Base-by-base conservation (phyloP, 2,797 vertebrate species). In the Trachurus trachurus region DNA sequence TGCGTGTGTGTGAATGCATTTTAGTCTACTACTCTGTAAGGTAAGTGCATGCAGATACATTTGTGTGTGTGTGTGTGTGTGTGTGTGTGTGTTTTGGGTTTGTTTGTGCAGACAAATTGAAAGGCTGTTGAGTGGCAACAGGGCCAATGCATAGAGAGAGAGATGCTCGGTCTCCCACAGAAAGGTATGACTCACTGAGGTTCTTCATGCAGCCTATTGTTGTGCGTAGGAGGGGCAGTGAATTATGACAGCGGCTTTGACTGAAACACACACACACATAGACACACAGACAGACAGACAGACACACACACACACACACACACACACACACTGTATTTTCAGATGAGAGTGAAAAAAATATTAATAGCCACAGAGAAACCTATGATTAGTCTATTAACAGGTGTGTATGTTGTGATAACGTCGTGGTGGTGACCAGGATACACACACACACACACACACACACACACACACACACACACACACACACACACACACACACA, bases 121-220 rank as follows among this genome's bases (percentile, higher is more conserved):
- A 0, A 54, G 53, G 57, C 42, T 16, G 57, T 82, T 71, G 49
- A 69, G 61, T 58, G 74, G 58, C 29, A 50, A 50, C 34, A 47
- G 65, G 39, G 42, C 16, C 1, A 15, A 50, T 47, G 37, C 31
- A 54, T 16, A 68, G 22, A 69, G 5, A 31, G 31, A 64, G 15
- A 61, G 53, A 22, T 22, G 57, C 42, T 67, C 15, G 0, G 40
- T 61, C 81, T 80, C 80, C 71, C 45, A 44, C 73, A 82, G 81
- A 83, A 58, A 80, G 50, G 80, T 80, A 88, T 90, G 90, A 91
- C 68, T 92, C 90, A 91, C 62, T 29, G 56, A 89, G 71, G 81
- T 75, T 71, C 31, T 82, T 82, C 80, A 84, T 83, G 82, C 75
- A 42, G 68, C 45, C 83, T 78, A 54, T 84, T 87, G 82, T 82